These are phyloP conservation scores for Dynastes hyllus DNA, from an alignment of 2,888 invertebrate species.

Conservation along the genomic window DNA sequence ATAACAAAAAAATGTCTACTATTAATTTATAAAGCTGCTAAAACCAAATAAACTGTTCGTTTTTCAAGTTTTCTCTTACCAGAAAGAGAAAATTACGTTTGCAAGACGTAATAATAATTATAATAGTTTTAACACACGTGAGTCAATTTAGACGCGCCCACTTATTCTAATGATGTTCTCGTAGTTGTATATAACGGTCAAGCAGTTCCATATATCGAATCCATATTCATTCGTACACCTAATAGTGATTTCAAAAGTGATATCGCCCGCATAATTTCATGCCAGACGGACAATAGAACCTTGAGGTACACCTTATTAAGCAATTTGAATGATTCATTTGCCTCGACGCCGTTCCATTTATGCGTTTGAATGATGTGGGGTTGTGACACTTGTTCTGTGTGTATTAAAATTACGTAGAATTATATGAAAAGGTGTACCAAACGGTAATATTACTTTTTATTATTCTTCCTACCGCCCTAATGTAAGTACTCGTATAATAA, in stretches of 20 bases:
- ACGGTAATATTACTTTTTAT: neutral
- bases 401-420: neutral
- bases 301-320: constrained; percentile 32
- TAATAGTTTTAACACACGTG: neutral
- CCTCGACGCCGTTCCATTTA: constrained; percentile 2
- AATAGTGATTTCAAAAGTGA: constrained; percentile 8
- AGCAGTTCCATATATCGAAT: neutral
- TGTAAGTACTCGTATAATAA: neutral
- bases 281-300: constrained; percentile 26
- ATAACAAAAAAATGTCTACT: too few species aligned
- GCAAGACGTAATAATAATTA: neutral
- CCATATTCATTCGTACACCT: neutral
- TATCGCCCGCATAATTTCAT: constrained; percentile 22
- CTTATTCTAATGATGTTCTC: neutral
- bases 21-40: too few species aligned
- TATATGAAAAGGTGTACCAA: neutral
- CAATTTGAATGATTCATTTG: constrained; percentile 33
- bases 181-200: constrained; percentile 18
- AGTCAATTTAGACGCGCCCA: neutral
- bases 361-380: neutral
- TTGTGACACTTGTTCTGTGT: neutral
- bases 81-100: neutral
- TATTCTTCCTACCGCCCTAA: neutral
- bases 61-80: too few species aligned
- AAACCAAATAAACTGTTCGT: too few species aligned